Base-by-base conservation (phyloP, 2,113 vertebrate genomes). In the Callospermophilus lateralis region DNA sequence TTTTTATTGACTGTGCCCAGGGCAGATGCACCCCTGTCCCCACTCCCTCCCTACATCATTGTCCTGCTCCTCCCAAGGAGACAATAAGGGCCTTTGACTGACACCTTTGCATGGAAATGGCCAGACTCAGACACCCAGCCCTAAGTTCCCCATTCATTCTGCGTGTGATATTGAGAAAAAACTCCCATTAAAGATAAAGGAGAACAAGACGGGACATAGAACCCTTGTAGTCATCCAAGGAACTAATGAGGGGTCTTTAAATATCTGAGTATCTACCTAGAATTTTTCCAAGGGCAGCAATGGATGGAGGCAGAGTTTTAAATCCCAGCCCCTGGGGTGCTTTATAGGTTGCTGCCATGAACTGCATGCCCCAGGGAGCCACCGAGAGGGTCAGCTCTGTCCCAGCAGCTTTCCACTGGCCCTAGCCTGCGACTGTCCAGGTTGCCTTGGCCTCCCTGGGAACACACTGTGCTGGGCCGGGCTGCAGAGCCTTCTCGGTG, bases 401-500 rank as follows among this genome's bases (percentile, higher is more conserved):
- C 70, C 92, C 63, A 53, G 22, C 8, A 45, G 22, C 39, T 48
- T 2, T 26, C 85, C 70, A 34, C 42, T 32, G 83, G 17, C 39
- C 89, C 34, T n/a, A 34, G 24, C 61, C 76, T 4, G 83, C 4
- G 1, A 48, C 39, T 0, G 63, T 8, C 78, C 74, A 63, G 91
- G 74, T 39, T 76, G 90, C 97, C 19, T 1, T 1, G 30, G 8
- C 48, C 87, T 92, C 34, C 0, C 68, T 32, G 93, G 97, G 97
- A 97, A 94, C 81, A 26, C 39, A 22, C 96, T 84, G 89, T 78
- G 9, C 84, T 34, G 42, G 87, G 89, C 11, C 37, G n/a, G 81
- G 93, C 97, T 96, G 84, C 93, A 42, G 73, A 4, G 90, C 37
- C 8, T 77, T 74, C 89, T 96, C 94, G 17, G 67, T 34, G 16